These are phyloP conservation scores for Nixonia krombeini DNA, from an alignment of 1,140 invertebrate genomes.

Conservation along the genomic window DNA sequence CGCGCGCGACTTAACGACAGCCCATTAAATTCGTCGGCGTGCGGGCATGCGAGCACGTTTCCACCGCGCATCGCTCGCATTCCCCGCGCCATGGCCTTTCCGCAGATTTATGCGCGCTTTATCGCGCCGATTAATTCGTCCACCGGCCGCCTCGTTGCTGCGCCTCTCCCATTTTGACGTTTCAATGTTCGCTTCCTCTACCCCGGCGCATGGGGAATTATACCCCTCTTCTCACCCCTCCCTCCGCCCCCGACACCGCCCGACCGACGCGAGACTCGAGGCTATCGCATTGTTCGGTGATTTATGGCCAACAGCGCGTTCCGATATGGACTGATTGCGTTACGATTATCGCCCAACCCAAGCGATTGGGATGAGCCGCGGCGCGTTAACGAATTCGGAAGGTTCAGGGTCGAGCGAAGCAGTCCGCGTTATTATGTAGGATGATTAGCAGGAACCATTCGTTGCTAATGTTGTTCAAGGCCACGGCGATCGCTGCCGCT, in stretches of 20 bases:
- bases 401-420: not conserved
- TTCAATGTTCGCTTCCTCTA: not conserved
- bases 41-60: slow-evolving; percentile 6
- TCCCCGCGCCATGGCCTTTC: slow-evolving; percentile 2
- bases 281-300: not conserved
- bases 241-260: too few relatives aligned
- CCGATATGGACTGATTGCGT: not conserved
- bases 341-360: too few relatives aligned
- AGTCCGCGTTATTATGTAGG: not conserved
- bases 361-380: not conserved
- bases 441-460: not conserved
- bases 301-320: not conserved
- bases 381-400: not conserved
- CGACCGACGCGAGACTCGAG: not conserved
- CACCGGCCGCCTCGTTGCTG: too few relatives aligned
- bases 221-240: too few relatives aligned
- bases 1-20: slow-evolving; percentile 26
- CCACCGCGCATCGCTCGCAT: slow-evolving; percentile 9
- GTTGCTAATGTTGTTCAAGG: not conserved
- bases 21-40: slow-evolving; percentile 36
- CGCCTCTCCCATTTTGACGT: not conserved
- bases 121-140: not conserved
- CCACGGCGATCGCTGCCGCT: not conserved
- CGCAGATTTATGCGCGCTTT: not conserved
- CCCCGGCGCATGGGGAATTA: not conserved